Percentiles rank a stretch among this genome's conserved stretches.
phyloP scores from a whole-genome alignment of 1,140 invertebrate species.

The Drosophila teissieri region DNA sequence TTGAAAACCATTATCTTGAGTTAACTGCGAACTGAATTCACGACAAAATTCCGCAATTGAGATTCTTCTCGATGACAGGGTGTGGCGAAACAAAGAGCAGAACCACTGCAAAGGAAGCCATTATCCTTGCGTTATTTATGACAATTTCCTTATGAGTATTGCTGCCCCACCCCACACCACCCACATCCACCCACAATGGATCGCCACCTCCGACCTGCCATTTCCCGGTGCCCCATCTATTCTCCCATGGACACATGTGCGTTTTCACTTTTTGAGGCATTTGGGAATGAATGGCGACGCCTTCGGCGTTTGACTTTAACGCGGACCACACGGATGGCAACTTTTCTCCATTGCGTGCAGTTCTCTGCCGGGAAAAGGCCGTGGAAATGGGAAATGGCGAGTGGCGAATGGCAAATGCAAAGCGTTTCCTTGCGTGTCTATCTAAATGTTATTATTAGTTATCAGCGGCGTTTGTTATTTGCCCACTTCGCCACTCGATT shows the following conservation, averaged over 20 bases:
- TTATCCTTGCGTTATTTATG: conserved; percentile 73
- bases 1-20: too few relatives aligned
- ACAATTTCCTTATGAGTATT: conserved; percentile 68
- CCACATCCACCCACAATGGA: conserved; percentile 33
- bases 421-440: conserved; percentile 73
- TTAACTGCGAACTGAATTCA: neutral
- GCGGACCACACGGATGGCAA: neutral
- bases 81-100: conserved; percentile 20
- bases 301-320: conserved; percentile 62
- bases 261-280: conserved; percentile 37
- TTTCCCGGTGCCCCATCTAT: neutral
- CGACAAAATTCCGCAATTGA: neutral
- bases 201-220: conserved; percentile 29
- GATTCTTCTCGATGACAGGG: neutral
- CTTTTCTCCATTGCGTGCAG: conserved; percentile 53
- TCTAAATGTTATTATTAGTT: conserved; percentile 78
- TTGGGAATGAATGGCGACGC: conserved; percentile 35
- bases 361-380: conserved; percentile 51
- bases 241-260: conserved; percentile 34
- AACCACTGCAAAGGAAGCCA: conserved; percentile 46
- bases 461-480: conserved; percentile 58
- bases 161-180: conserved; percentile 15
- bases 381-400: conserved; percentile 43
- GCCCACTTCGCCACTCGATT: conserved; percentile 54
- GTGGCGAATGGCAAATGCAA: conserved; percentile 59